Conservation (phyloP, 2,888 invertebrate genomes). For the Lochmaea capreae region DNA sequence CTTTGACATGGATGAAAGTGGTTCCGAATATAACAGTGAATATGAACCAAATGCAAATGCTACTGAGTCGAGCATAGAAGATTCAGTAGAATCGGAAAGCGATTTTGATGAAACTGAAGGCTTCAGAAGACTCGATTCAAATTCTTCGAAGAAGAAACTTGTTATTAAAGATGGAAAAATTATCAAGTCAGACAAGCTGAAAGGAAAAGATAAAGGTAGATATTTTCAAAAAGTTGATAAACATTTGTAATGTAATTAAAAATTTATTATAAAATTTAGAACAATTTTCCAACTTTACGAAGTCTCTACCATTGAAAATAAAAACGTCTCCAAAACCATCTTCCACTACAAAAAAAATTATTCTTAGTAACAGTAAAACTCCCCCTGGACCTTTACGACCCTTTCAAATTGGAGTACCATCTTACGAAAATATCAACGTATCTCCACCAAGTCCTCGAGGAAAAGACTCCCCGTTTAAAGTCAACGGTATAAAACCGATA, state of each 20-base stretch:
- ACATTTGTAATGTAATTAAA: background rate
- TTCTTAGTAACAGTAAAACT: conserved; percentile 40
- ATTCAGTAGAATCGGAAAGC: conserved; percentile 60
- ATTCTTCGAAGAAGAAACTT: conserved; percentile 77
- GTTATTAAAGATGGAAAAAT: conserved; percentile 76
- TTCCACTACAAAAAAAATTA: conserved; percentile 31
- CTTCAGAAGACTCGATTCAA: conserved; percentile 67
- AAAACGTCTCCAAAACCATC: conserved; percentile 30
- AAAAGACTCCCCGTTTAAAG: conserved; percentile 68
- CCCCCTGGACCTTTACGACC: conserved; percentile 51
- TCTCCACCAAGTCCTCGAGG: conserved; percentile 63
- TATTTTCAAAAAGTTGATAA: no score
- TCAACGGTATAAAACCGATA: conserved; percentile 81
- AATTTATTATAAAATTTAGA: conserved; percentile 28
- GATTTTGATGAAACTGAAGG: conserved; percentile 65
- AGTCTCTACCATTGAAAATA: conserved; percentile 34
- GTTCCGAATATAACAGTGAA: conserved; percentile 63
- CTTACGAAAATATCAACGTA: conserved; percentile 54
- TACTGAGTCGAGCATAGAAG: conserved; percentile 59
- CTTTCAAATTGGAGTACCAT: conserved; percentile 49
- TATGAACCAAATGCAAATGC: conserved; percentile 58
- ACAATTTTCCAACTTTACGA: conserved; percentile 39
- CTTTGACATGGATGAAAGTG: conserved; percentile 60
- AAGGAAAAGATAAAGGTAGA: conserved; percentile 62
- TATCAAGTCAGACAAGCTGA: conserved; percentile 74